Base-by-base conservation (phyloP, 2,888 invertebrate genomes). In the Alviniconcha strummeri region DNA sequence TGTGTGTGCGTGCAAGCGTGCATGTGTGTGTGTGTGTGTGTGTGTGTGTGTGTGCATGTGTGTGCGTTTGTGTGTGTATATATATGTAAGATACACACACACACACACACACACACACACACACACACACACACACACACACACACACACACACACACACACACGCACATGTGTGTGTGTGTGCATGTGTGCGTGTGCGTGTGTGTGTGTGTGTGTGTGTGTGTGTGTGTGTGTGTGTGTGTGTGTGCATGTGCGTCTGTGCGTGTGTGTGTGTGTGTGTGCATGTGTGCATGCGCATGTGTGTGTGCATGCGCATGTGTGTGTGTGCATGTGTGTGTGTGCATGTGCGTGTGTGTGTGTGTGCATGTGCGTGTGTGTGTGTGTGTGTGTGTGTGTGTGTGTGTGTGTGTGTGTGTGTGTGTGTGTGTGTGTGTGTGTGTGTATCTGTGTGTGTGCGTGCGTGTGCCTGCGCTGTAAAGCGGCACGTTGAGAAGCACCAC, bases 31-130 rank as follows among this genome's bases (percentile, higher is more conserved):
- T 36, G 36, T 1, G 36, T 36, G 36, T 36, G 36, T 36, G 36
- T 36, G 36, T 36, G 36, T 36, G 36, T 64, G 64, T 64, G 64
- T 64, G 64, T 64, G 60, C 13, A 13, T 60, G 60, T 60, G 60
- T 60, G 60, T 60, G 60, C 13, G 64, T 64, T 2, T 64, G 64
- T 64, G 64, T 64, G 64, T 15, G 64, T 64, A n/a, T n/a, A n/a
- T n/a, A n/a, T 69, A 11, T 69, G 69, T 9, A 6, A 57, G 15
- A 77, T 19, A 77, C 77, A 77, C 77, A 77, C 55, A 77, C 77
- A 55, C 77, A 55, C 77, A 55, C 77, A 55, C 77, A 55, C 77
- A 77, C 77, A 77, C 56, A 56, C 55, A 77, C 77, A 77, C 57
- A 60, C 77, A 77, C 57, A 56, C 56, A 77, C 56, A 77, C 56